Base-by-base conservation (phyloP, 2,113 vertebrate species). In the Lophura nycthemera region DNA sequence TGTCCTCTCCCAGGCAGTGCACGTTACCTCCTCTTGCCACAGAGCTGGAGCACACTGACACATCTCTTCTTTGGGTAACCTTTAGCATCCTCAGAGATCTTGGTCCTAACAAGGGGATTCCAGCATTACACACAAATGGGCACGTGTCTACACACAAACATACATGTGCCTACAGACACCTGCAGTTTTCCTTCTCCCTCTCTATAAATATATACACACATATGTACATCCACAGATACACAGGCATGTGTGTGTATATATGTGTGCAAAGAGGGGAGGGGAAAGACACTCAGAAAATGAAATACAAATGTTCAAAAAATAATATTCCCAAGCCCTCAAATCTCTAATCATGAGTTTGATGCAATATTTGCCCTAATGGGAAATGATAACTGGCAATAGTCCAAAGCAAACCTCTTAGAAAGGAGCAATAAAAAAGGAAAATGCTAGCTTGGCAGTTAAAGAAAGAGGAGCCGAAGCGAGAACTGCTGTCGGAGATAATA, bases 391-490 rank as follows among this genome's bases (percentile, higher is more conserved):
- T 98, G 97, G 95, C 96, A 79, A 63, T 50, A 63, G 94, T 98
- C 96, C 97, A 98, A 97, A 96, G 92, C 95, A 97, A 97, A 97
- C 93, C 95, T 97, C 95, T 94, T 96, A 96, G 97, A 97, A 97
- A 90, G 92, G 93, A 97, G 95, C 96, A 97, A 96, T 97, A 97
- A 97, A 96, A 96, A 48, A 83, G 72, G 70, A 95, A 95, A 94
- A 89, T 73, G 91, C 90, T 96, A 92, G 76, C 81, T 92, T 95
- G 93, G 96, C 96, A 96, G 82, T 97, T 93, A 95, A 92, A 96
- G 94, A 96, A 96, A 95, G 92, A 95, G 91, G 92, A 97, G 96
- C 91, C 42, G 52, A 96, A 96, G 92, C 56, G 52, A 96, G 92
- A 96, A 96, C 88, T 96, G 92, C 96, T 92, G 50, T 95, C 95